phyloP scores from a whole-genome alignment of 1,140 invertebrate genomes.

The Stegodyphus mimosarum region DNA sequence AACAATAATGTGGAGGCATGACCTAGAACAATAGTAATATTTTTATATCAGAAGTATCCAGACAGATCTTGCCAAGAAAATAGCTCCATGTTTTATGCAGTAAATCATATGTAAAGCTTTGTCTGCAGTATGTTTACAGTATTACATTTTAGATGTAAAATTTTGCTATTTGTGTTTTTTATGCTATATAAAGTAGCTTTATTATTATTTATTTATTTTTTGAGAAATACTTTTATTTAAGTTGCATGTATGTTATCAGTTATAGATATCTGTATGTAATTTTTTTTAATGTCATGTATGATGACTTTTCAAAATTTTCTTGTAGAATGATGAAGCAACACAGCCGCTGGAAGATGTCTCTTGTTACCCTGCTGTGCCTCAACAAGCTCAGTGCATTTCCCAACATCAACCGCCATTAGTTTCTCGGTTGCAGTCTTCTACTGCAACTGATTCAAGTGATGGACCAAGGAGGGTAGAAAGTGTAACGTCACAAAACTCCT shows the following conservation, averaged over 20 bases:
- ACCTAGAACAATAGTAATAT: no score
- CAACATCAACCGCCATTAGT: neutral
- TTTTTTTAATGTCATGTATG: neutral
- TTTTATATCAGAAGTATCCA: no score
- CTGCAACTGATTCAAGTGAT: slow-evolving; percentile 27
- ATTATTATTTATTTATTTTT: no score
- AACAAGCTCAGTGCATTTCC: slow-evolving; percentile 3
- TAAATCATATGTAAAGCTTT: no score
- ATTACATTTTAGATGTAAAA: no score
- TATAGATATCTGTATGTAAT: neutral
- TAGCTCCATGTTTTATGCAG: no score
- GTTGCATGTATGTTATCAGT: neutral
- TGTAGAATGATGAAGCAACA: neutral
- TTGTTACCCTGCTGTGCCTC: slow-evolving; percentile 41
- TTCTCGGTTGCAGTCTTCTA: slow-evolving; percentile 15
- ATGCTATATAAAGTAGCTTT: no score
- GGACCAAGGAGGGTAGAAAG: slow-evolving; percentile 12
- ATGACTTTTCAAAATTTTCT: neutral
- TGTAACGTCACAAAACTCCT: neutral
- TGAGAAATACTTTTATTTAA: no score
- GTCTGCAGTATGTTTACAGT: no score
- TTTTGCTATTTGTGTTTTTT: no score
- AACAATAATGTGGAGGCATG: no score
- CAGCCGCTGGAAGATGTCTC: slow-evolving; percentile 21
- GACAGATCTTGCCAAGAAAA: no score